A percentile compares a stretch with the other conserved stretches of the same genome.
These are phyloP conservation scores for Hetaerina americana DNA, from an alignment of 1,140 invertebrate genomes.

Conservation along the genomic window DNA sequence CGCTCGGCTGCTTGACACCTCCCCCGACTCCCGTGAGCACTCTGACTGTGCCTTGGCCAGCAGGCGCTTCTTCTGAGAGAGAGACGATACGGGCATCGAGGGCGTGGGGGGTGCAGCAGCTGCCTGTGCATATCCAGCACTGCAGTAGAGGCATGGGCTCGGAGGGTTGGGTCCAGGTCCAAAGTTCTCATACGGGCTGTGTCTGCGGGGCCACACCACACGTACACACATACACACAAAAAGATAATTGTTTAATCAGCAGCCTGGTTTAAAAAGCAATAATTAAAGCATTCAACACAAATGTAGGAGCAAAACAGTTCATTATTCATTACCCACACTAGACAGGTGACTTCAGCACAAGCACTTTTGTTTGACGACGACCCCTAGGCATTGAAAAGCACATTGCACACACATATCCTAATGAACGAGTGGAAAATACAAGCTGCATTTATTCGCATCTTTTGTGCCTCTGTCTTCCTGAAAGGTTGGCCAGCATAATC, in stretches of 20 bases:
- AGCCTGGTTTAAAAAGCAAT: not conserved
- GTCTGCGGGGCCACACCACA: not conserved
- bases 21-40: conserved; percentile 34
- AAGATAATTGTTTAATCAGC: too few species aligned
- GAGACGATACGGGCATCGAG: conserved; percentile 26
- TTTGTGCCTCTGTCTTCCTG: too few species aligned
- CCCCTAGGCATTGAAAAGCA: too few species aligned
- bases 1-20: not conserved
- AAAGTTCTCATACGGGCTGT: not conserved
- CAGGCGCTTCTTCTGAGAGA: conserved; percentile 76
- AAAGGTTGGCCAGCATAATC: too few species aligned
- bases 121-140: conserved; percentile 30
- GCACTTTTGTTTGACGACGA: too few species aligned
- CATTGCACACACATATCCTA: too few species aligned
- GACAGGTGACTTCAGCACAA: too few species aligned
- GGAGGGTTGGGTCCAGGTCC: conserved; percentile 7
- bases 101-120: conserved; percentile 2
- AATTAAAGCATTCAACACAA: not conserved
- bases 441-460: too few species aligned
- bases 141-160: conserved; percentile 15
- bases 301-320: too few species aligned
- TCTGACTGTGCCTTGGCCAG: conserved; percentile 77
- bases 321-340: too few species aligned
- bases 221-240: too few species aligned
- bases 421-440: too few species aligned